phyloP scores from a whole-genome alignment of 2,797 vertebrate genomes.

The Clamator glandarius region DNA sequence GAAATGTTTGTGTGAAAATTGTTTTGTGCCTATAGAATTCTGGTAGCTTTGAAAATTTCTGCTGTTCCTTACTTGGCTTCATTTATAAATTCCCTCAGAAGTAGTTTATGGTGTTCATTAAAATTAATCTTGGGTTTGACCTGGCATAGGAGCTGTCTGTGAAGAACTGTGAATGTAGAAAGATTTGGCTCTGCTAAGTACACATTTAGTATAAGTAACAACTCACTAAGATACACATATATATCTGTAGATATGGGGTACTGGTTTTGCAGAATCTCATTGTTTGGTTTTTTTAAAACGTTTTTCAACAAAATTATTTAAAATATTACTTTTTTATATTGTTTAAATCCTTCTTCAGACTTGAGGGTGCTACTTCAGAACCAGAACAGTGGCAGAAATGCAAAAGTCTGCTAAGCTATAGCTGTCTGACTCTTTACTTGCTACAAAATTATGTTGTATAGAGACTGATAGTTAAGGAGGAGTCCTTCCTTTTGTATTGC shows the following conservation, averaged over 20 bases:
- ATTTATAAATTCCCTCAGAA: slow-evolving; percentile 34
- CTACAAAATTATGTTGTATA: background rate
- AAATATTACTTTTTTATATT: background rate
- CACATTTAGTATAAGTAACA: background rate
- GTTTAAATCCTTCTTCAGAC: background rate
- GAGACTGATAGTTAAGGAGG: background rate
- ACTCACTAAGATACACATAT: background rate
- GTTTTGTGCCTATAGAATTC: background rate
- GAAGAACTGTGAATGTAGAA: background rate
- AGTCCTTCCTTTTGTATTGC: background rate
- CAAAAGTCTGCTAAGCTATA: background rate
- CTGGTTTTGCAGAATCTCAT: background rate
- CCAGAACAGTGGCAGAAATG: background rate
- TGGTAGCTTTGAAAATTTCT: slow-evolving; percentile 19
- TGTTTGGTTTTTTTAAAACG: background rate
- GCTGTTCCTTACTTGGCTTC: background rate
- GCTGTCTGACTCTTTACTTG: background rate
- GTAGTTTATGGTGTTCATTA: background rate
- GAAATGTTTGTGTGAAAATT: background rate
- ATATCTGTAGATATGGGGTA: background rate
- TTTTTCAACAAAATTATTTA: background rate
- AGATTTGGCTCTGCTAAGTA: background rate
- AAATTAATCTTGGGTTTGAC: background rate
- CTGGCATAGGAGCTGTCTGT: background rate
- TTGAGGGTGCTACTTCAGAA: background rate